phyloP scores from a whole-genome alignment of 2,797 vertebrate genomes.

The Neosilurus mollespiculum region DNA sequence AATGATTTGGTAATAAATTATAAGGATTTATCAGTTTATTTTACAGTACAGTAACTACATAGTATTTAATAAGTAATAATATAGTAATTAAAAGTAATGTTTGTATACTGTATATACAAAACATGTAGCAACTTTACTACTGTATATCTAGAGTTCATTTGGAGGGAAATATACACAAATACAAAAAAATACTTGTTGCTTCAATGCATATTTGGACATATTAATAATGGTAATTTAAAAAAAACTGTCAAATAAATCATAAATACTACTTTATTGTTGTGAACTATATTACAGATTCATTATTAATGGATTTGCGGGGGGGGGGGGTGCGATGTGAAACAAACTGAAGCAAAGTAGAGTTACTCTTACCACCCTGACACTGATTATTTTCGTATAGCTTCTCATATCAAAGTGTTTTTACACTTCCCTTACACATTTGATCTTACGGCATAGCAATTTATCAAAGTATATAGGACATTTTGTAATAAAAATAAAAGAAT shows the following conservation, averaged over 20 bases:
- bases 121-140: not conserved
- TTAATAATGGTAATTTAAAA: not conserved
- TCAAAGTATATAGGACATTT: not conserved
- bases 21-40: not conserved
- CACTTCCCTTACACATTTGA: too few species aligned
- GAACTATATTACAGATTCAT: not conserved
- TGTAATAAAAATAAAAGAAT: not conserved
- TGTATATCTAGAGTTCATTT: not conserved
- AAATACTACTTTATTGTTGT: not conserved
- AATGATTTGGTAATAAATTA: not conserved
- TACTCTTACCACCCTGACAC: not conserved
- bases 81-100: not conserved
- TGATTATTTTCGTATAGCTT: not conserved
- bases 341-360: not conserved
- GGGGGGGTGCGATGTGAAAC: not conserved
- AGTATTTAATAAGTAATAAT: not conserved
- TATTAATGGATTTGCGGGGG: not conserved
- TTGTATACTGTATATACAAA: not conserved
- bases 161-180: not conserved
- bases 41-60: not conserved
- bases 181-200: not conserved
- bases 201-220: not conserved
- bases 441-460: not conserved
- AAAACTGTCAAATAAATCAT: not conserved
- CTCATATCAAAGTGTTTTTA: not conserved